These are phyloP conservation scores for Xylocopa sonorina DNA, from an alignment of 1,140 invertebrate genomes.

Conservation along the genomic window DNA sequence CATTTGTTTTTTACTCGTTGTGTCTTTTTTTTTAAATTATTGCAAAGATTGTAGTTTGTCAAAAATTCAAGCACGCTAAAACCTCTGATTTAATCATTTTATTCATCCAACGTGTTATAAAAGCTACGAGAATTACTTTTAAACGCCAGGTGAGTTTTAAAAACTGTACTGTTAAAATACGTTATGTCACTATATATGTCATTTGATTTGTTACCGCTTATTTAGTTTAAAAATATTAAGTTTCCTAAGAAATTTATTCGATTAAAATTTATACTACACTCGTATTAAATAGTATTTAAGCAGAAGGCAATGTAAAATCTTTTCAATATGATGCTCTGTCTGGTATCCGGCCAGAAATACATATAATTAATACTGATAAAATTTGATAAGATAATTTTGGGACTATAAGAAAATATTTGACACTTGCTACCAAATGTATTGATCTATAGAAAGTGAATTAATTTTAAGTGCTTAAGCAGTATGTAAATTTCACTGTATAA, in stretches of 20 bases:
- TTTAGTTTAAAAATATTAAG: neutral
- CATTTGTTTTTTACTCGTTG: neutral
- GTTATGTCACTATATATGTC: neutral
- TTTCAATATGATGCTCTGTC: neutral
- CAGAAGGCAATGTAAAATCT: neutral
- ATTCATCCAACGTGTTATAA: slow-evolving; percentile 68
- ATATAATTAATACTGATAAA: slow-evolving; percentile 25
- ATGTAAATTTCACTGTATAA: too few relatives aligned
- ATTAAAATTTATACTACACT: neutral
- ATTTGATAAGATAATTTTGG: slow-evolving; percentile 39
- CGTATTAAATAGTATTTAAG: neutral
- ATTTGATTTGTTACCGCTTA: neutral
- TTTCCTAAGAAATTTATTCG: neutral
- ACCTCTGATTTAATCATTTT: neutral
- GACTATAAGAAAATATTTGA: slow-evolving; percentile 33
- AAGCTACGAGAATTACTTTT: slow-evolving; percentile 78
- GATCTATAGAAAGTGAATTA: neutral
- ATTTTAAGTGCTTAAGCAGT: neutral
- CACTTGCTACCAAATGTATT: neutral
- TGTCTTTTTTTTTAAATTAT: slow-evolving; percentile 19
- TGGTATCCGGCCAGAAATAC: neutral
- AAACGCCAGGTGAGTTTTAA: slow-evolving; percentile 67
- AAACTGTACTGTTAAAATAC: neutral
- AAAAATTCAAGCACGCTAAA: neutral
- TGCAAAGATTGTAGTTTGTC: slow-evolving; percentile 13